Evolutionary conservation across 2,888 invertebrate species (phyloP).

Genomic region (Nomada hirtipes): DNA sequence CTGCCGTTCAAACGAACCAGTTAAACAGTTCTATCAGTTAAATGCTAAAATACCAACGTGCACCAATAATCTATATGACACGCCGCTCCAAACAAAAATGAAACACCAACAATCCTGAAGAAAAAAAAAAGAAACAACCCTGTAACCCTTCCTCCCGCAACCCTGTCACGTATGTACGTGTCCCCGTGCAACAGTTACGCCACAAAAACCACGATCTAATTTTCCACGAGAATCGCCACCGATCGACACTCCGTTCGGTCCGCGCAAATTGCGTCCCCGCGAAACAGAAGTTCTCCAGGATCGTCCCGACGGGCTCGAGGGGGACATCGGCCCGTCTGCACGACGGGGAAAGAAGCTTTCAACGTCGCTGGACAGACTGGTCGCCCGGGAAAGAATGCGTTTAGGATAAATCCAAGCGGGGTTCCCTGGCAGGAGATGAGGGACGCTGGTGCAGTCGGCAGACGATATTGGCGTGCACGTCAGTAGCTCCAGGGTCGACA

Average conservation of each 20-base stretch:
- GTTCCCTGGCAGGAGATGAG: constrained; percentile 33
- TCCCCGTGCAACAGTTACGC: background rate
- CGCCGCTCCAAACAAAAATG: too few relatives aligned
- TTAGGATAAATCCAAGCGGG: constrained; percentile 43
- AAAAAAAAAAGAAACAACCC: too few relatives aligned
- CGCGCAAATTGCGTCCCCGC: background rate
- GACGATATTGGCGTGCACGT: constrained; percentile 60
- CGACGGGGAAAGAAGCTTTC: constrained; percentile 34
- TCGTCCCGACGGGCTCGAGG: background rate
- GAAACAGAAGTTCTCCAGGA: background rate
- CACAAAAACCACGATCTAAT: background rate
- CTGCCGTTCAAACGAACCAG: too few relatives aligned
- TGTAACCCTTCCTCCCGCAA: too few relatives aligned
- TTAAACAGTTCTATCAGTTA: too few relatives aligned
- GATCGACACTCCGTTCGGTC: background rate
- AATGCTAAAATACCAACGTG: too few relatives aligned
- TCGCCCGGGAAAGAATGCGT: constrained; percentile 33
- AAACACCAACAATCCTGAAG: too few relatives aligned
- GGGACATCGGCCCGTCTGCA: background rate
- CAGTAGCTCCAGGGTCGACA: constrained; percentile 59
- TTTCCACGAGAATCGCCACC: background rate
- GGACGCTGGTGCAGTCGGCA: constrained; percentile 46
- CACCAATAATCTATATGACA: too few relatives aligned
- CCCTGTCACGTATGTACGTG: background rate
- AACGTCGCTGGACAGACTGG: background rate